phyloP scores from a whole-genome alignment of 1,140 invertebrate genomes.

The Drosophila novamexicana region DNA sequence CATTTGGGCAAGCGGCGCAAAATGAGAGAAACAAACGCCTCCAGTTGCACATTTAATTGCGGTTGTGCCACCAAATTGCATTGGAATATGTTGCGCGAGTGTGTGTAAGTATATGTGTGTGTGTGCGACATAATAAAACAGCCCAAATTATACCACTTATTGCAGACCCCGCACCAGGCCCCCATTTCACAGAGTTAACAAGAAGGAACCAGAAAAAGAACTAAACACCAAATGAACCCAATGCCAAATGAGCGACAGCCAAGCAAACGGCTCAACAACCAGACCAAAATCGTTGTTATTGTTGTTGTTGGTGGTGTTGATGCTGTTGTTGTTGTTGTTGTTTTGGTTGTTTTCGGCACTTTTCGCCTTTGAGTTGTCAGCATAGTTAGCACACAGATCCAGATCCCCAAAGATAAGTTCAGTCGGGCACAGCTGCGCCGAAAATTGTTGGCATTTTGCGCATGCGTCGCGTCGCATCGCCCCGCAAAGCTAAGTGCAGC shows the following conservation, averaged over 20 bases:
- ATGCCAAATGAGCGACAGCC: conserved; percentile 74
- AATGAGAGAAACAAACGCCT: conserved; percentile 36
- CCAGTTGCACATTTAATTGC: conserved; percentile 68
- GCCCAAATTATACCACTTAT: conserved; percentile 77
- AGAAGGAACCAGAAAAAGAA: conserved; percentile 50
- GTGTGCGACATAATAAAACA: conserved; percentile 72
- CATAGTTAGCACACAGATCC: conserved; percentile 71
- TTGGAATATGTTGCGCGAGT: conserved; percentile 17
- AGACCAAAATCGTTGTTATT: conserved; percentile 34
- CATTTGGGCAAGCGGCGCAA: conserved; percentile 33
- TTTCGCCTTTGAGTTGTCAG: conserved; percentile 66
- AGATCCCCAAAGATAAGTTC: conserved; percentile 76
- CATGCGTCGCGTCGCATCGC: conserved; percentile 59
- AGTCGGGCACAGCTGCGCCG: conserved; percentile 73
- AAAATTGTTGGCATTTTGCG: conserved; percentile 79
- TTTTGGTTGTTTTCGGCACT: conserved; percentile 68
- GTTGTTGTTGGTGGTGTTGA: conserved; percentile 36
- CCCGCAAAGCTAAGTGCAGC: conserved; percentile 2
- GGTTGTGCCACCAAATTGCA: conserved; percentile 47
- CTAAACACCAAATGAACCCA: conserved; percentile 46
- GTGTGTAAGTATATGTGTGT: conserved; percentile 11
- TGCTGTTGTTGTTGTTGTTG: conserved; percentile 38
- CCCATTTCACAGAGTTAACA: conserved; percentile 51
- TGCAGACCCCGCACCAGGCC: conserved; percentile 16
- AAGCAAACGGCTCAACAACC: conserved; percentile 56